Evolutionary conservation across 2,113 vertebrate genomes (phyloP), one percentile per base, ranked within the genome.

Genomic region (Triplophysa tibetana): DNA sequence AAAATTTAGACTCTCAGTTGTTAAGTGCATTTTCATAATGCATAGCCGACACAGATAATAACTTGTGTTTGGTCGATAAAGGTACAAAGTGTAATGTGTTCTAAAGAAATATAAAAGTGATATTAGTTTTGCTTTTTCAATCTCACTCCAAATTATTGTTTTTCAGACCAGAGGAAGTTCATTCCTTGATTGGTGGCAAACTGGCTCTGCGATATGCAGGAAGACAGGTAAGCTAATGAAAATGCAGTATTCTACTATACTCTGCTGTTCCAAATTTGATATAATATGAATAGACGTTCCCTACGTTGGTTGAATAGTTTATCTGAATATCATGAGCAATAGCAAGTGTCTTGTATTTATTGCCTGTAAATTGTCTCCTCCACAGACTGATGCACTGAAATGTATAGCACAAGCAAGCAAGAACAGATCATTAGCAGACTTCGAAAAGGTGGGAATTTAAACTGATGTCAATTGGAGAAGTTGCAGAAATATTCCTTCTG

Each of bases 351-450:
- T 23, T 52, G 8, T 24, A 45, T 62, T 21, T 26, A 11, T 73
- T 17, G 16, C 50, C 56, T 78, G 5, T 69, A 26, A 23, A 14
- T 64, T 19, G 2, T 63, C 60, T 3, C 78, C 14, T 67, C 78
- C 24, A 0, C 87, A 99, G 98, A 99, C 98, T 84, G 97, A 99
- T 90, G 96, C 98, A 64, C 88, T 99, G 88, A 99, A 96, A 88
- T 96, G 96, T 78, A 95, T 99, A 87, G 98, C 98, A 74, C 96
- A 95, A 88, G 98, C 98, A 87, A 96, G 98, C 89, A 99, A 99
- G 94, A 99, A 99, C 93, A 92, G 98, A 85, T 99, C 98, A 0
- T 93, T 99, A 94, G 97, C 97, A 82, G 97, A 99, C 85, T 99
- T 99, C 91, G 96, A 99, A 87, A 99, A 98, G 95, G 98, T 98